Base-by-base conservation (phyloP, 2,797 vertebrate species). In the Corythornis leucogaster region DNA sequence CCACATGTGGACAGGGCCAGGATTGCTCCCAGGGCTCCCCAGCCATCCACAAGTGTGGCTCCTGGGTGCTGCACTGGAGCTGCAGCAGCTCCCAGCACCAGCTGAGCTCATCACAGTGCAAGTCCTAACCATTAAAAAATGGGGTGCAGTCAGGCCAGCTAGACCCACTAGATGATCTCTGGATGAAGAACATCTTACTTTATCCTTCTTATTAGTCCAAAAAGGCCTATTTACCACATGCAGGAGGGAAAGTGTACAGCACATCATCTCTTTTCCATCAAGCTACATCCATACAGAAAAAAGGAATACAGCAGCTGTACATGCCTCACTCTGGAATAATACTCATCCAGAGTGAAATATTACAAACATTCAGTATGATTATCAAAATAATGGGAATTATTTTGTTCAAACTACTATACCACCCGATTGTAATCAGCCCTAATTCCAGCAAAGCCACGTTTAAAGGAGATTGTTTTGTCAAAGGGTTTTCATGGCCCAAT, bases 381-480 rank as follows among this genome's bases (percentile, higher is more conserved):
- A 78, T 80, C 94, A 91, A 91, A 91, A 95, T 86, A 93, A 91
- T 53, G 68, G 80, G 78, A 70, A 50, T 46, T 33, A 33, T 33
- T 33, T 33, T 33, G 75, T 91, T 77, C 89, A 48, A 73, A 71
- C 77, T 21, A 78, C 43, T 43, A 59, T 63, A 75, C 80, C 31
- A 62, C 63, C 74, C 4, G 0, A 73, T 85, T 22, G 6, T 67
- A 86, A 93, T 89, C 53, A 46, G 50, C 85, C 71, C 59, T 96
- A 94, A 96, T 96, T 94, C 94, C 94, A 69, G 82, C 66, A 92
- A 89, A 94, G 80, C 80, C 89, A 89, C 15, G 0, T 92, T 69
- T 81, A 95, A 89, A 89, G 84, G 76, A 90, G 90, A 88, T 70
- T 91, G 80, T 95, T 96, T 96, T 90, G 93, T 92, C 81, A 89